Percentiles rank a stretch among this genome's conserved stretches.
These are phyloP conservation scores for Sinocyclocheilus grahami DNA, from an alignment of 2,113 vertebrate genomes.

Conservation along the genomic window DNA sequence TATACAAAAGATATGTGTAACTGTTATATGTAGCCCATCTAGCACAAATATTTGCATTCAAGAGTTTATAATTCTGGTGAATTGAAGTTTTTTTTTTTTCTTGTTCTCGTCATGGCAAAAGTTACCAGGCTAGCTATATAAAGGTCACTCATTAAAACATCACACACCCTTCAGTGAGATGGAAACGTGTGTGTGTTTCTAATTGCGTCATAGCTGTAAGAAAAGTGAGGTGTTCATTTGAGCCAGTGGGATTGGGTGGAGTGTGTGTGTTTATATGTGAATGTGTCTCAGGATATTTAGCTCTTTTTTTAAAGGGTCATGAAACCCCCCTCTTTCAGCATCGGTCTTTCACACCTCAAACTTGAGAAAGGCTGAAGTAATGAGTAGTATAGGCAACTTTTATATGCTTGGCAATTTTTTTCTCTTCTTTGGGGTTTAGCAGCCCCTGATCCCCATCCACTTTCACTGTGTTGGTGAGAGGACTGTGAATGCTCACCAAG, in stretches of 20 bases:
- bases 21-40: neutral
- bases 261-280: conserved; percentile 25
- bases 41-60: neutral
- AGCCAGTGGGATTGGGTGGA: conserved; percentile 16
- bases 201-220: conserved; percentile 10
- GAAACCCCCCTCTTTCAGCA: neutral
- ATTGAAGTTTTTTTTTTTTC: neutral
- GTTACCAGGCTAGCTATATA: neutral
- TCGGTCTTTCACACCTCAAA: neutral
- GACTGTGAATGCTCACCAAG: neutral
- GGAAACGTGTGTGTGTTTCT: conserved; percentile 11
- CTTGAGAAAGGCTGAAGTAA: neutral
- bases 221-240: conserved; percentile 12
- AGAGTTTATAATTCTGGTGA: neutral
- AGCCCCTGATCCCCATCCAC: neutral
- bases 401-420: neutral
- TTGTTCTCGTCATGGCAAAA: neutral
- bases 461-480: neutral
- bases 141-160: conserved; percentile 19
- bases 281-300: conserved; percentile 7
- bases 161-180: conserved; percentile 20
- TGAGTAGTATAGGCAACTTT: neutral
- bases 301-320: neutral
- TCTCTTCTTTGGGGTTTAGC: neutral
- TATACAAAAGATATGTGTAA: neutral